Evolutionary conservation across 2,113 vertebrate species (phyloP), one percentile per base, ranked within the genome.

Genomic region (Irena cyanogastra): DNA sequence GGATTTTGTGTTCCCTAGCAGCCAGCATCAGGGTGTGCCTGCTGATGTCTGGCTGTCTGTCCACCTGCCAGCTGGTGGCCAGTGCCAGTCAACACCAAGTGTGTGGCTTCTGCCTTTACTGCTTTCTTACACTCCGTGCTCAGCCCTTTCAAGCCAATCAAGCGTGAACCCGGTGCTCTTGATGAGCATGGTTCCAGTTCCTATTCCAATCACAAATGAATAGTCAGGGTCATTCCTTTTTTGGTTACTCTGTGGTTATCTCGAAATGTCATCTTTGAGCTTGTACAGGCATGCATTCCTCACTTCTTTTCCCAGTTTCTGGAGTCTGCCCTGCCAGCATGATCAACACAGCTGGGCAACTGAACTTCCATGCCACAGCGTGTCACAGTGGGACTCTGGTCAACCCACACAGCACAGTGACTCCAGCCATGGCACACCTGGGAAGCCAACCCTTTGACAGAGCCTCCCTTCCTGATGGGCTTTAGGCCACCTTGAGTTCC

Each of bases 341-440:
- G 7, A 82, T 31, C 41, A 50, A 70, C 54, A 39, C 19, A 89
- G 49, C 61, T 30, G 42, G 19, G 52, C 31, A 53, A 63, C 19
- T 4, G 57, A 75, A 44, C 7, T 44, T 61, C 15, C 28, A 81
- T 57, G 47, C 52, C 47, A 41, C 39, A 75, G 52, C 6, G 1
- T 54, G 33, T 28, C 33, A 11, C 1, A 0, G 24, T 2, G 6
- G 22, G 61, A 60, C 37, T 83, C 49, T 30, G n/a, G 11, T 37
- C 42, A 71, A 49, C 24, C 37, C 84, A 35, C 56, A 44, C 33
- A 26, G n/a, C 2, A 0, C 37, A 75, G 47, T 15, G 37, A 53
- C 28, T 68, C 4, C 2, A 65, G 65, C 65, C 45, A 23, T 26
- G n/a, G 35, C 37, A n/a, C 1, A 23, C 2, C 9, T 0, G 2